Evolutionary conservation across 1,140 invertebrate genomes (phyloP).

Genomic region (Aleiodes sp.): DNA sequence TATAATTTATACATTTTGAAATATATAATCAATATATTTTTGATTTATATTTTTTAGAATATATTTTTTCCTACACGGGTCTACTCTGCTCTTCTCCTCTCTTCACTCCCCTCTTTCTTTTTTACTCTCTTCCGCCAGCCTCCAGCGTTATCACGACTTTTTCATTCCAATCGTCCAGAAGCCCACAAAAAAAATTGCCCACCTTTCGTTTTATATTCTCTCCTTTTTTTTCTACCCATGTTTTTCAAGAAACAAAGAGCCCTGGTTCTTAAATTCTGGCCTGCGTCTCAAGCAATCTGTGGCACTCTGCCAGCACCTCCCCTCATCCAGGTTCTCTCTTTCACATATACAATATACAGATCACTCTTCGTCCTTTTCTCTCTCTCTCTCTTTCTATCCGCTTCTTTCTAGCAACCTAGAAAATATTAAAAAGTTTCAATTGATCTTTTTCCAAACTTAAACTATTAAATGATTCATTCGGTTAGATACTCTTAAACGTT

Average conservation of each 20-base stretch:
- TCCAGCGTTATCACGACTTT: constrained; percentile 23
- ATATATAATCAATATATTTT: too few relatives aligned
- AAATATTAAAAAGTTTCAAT: constrained; percentile 33
- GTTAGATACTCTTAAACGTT: too few relatives aligned
- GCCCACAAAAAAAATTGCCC: constrained; percentile 23
- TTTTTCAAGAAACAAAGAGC: constrained; percentile 24
- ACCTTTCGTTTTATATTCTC: not conserved
- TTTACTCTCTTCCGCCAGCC: not conserved
- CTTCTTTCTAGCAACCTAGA: not conserved
- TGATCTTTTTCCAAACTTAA: constrained; percentile 4
- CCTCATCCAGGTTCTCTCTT: not conserved
- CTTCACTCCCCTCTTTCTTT: not conserved
- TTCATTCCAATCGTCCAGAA: not conserved
- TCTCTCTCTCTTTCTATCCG: not conserved
- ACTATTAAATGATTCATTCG: too few relatives aligned
- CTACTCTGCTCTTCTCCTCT: constrained; percentile 18
- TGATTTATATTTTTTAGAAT: too few relatives aligned
- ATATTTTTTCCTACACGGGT: too few relatives aligned
- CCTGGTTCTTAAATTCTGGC: constrained; percentile 23
- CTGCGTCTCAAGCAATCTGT: constrained; percentile 23
- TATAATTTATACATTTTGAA: too few relatives aligned
- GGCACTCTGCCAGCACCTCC: constrained; percentile 13
- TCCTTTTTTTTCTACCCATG: not conserved
- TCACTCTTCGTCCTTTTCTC: not conserved
- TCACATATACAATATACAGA: not conserved